Evolutionary conservation across 2,113 vertebrate genomes (phyloP).

Genomic region (Spea bombifrons): DNA sequence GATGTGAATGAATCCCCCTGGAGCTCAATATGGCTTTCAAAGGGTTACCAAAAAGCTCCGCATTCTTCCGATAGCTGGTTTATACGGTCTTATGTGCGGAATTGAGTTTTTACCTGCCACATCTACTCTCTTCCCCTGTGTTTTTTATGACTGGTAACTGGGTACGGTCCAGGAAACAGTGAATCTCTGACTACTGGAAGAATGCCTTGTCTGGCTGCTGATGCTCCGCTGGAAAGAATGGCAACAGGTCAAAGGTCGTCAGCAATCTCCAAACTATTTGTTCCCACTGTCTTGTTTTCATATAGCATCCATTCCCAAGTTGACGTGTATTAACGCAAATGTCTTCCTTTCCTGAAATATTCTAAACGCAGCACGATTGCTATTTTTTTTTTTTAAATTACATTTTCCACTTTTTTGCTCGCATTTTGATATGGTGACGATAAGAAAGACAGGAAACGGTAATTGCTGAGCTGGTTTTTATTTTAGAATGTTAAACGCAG

Average conservation of each 20-base stretch:
- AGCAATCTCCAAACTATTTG: slow-evolving; percentile 21
- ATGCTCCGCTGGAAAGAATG: slow-evolving; percentile 35
- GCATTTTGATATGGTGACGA: no score
- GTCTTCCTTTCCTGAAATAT: slow-evolving; percentile 4
- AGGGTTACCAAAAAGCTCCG: no score
- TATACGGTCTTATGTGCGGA: slow-evolving; percentile 1
- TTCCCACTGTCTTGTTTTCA: slow-evolving; percentile 22
- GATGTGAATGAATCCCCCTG: no score
- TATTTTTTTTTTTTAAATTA: slow-evolving; percentile 22
- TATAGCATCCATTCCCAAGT: not conserved
- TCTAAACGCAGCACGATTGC: not conserved
- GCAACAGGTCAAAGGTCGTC: slow-evolving; percentile 27
- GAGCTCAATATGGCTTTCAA: no score
- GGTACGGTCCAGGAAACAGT: slow-evolving; percentile 43
- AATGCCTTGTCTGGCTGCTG: slow-evolving; percentile 20
- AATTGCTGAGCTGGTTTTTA: no score
- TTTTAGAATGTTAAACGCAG: no score
- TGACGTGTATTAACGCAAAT: slow-evolving; percentile 15
- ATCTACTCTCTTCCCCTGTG: not conserved
- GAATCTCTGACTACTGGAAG: slow-evolving; percentile 34
- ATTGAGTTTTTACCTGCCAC: slow-evolving; percentile 26
- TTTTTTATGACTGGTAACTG: slow-evolving; percentile 37
- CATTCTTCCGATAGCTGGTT: not conserved
- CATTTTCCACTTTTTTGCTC: slow-evolving; percentile 24
- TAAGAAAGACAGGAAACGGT: no score